Evolutionary conservation across 2,113 vertebrate species (phyloP).

Genomic region (Potamarius usumacintae): DNA sequence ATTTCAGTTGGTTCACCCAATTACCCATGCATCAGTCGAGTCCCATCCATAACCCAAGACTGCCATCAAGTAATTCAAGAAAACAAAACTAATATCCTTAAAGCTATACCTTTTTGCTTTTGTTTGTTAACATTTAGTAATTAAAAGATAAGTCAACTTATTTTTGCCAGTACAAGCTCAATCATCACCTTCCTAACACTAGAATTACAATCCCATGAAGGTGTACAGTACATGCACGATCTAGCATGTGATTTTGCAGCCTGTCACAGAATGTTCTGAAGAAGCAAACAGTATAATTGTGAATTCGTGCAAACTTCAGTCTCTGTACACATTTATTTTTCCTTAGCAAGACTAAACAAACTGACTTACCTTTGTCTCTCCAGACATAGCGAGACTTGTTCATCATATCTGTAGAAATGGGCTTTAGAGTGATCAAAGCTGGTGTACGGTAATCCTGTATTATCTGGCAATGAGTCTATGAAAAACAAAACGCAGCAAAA

Average conservation of each 20-base stretch:
- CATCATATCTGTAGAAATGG: slow-evolving; percentile 95
- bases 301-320: not conserved
- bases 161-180: not conserved
- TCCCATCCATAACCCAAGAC: not conserved
- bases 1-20: not conserved
- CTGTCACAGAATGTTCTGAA: not conserved
- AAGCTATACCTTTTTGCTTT: not conserved
- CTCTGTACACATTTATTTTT: not conserved
- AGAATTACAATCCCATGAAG: not conserved
- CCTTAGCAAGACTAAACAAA: not conserved
- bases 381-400: slow-evolving; percentile 92
- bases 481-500: slow-evolving; percentile 11
- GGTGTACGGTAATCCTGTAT: slow-evolving; percentile 86
- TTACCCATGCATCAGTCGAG: not conserved
- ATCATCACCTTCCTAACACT: not conserved
- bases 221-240: not conserved
- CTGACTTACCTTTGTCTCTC: slow-evolving; percentile 87
- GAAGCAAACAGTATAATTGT: not conserved
- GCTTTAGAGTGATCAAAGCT: slow-evolving; percentile 94
- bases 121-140: not conserved
- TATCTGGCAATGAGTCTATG: slow-evolving; percentile 83
- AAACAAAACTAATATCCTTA: not conserved
- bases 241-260: not conserved
- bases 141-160: too few species aligned
- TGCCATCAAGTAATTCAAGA: not conserved